phyloP scores from a whole-genome alignment of 2,888 invertebrate genomes.

The Lepetodrilus schrolli region DNA sequence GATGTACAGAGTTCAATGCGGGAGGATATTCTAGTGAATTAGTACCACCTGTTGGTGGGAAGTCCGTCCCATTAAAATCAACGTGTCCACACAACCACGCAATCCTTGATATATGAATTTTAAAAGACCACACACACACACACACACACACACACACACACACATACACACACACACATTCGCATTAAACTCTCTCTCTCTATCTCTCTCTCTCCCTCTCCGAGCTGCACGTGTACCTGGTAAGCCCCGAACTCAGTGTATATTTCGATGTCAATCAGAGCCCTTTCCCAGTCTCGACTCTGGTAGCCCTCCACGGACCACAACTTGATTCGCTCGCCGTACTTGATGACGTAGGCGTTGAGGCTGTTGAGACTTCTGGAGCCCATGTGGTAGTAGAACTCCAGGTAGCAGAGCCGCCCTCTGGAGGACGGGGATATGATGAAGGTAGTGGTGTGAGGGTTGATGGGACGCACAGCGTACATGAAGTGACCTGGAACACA shows the following conservation, averaged over 20 bases:
- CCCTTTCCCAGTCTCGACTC: slow-evolving; percentile 3
- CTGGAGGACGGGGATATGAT: not conserved
- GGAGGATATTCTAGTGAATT: too few species aligned
- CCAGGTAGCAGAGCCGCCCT: slow-evolving; percentile 21
- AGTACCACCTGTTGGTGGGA: too few species aligned
- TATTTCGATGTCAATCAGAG: slow-evolving; percentile 12
- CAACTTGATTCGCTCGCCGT: slow-evolving; percentile 25
- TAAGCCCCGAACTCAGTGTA: slow-evolving; percentile 28
- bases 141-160: too few species aligned
- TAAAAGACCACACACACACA: too few species aligned
- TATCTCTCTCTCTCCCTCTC: too few species aligned
- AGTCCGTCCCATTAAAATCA: too few species aligned
- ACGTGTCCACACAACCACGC: too few species aligned
- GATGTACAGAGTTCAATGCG: too few species aligned
- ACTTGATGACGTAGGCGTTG: slow-evolving; percentile 12
- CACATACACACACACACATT: too few species aligned
- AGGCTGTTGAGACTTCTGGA: not conserved
- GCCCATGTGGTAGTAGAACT: slow-evolving; percentile 32
- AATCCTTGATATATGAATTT: too few species aligned
- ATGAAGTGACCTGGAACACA: slow-evolving; percentile 12
- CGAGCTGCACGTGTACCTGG: too few species aligned
- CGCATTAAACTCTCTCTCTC: too few species aligned
- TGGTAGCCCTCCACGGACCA: slow-evolving; percentile 6
- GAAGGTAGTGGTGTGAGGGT: slow-evolving; percentile 9
- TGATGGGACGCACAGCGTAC: slow-evolving; percentile 28